Evolutionary conservation across 2,113 vertebrate species (phyloP).

Genomic region (Pteruthius melanotis): DNA sequence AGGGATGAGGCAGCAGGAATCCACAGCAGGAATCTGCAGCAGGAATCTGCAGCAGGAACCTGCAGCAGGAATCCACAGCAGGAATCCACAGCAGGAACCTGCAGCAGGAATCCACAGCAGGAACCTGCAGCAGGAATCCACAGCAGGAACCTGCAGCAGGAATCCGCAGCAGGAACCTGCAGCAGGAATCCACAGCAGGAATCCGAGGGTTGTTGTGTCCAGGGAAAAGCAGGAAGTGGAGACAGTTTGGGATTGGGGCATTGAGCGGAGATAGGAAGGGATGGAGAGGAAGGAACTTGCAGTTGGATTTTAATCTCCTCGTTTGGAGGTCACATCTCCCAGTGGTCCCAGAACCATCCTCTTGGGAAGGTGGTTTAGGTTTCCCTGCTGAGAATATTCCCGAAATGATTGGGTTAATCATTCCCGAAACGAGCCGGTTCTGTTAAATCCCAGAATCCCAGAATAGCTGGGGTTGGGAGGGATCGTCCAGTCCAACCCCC

Average conservation of each 20-base stretch:
- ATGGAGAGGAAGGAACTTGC: neutral
- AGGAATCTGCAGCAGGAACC: no score
- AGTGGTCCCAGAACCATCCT: accelerated
- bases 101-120: neutral
- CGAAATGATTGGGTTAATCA: no score
- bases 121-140: no score
- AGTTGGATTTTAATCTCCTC: neutral
- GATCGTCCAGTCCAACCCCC: neutral
- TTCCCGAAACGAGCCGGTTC: accelerated
- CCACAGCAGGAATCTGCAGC: neutral
- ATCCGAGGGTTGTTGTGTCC: neutral
- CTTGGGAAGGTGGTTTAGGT: neutral
- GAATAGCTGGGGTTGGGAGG: neutral
- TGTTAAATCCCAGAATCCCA: neutral
- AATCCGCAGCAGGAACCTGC: neutral
- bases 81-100: neutral
- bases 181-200: no score
- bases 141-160: neutral
- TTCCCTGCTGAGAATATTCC: neutral
- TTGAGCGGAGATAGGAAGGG: neutral
- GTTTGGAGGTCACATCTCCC: accelerated
- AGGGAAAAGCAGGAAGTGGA: neutral
- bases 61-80: neutral
- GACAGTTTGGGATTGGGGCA: neutral
- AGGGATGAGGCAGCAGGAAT: neutral